Evolutionary conservation across 2,797 vertebrate genomes (phyloP).

Genomic region (Gymnodraco acuticeps): DNA sequence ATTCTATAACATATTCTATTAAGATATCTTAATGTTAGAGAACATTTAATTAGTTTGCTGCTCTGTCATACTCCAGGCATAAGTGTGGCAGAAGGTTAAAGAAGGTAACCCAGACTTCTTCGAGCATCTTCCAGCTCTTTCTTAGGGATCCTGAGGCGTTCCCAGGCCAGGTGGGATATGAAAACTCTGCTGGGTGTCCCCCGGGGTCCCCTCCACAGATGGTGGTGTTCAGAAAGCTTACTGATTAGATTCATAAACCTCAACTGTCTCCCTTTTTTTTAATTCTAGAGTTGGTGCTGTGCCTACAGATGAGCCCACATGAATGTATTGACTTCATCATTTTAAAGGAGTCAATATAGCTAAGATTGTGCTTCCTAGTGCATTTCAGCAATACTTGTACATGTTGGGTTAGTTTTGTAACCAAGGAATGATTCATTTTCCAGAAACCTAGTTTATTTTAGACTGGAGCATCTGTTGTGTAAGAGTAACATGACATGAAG

Average conservation of each 20-base stretch:
- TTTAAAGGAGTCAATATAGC: neutral
- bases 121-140: neutral
- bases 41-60: neutral
- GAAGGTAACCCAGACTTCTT: constrained; percentile 4
- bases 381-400: neutral
- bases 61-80: neutral
- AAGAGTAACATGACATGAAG: constrained; percentile 4
- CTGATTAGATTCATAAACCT: neutral
- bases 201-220: neutral
- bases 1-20: neutral
- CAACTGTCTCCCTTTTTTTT: neutral
- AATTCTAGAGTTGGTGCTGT: neutral
- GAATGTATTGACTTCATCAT: neutral
- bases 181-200: neutral
- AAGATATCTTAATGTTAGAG: neutral
- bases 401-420: constrained; percentile 19
- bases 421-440: constrained; percentile 21
- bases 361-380: neutral
- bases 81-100: neutral
- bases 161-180: neutral
- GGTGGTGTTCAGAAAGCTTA: neutral
- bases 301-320: neutral
- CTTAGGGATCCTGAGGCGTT: neutral
- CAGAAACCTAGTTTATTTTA: constrained; percentile 9
- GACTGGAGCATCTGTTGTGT: constrained; percentile 12